Evolutionary conservation across 1,140 invertebrate species (phyloP), one percentile per base, ranked within the genome.

Genomic region (Epicauta chinensis): DNA sequence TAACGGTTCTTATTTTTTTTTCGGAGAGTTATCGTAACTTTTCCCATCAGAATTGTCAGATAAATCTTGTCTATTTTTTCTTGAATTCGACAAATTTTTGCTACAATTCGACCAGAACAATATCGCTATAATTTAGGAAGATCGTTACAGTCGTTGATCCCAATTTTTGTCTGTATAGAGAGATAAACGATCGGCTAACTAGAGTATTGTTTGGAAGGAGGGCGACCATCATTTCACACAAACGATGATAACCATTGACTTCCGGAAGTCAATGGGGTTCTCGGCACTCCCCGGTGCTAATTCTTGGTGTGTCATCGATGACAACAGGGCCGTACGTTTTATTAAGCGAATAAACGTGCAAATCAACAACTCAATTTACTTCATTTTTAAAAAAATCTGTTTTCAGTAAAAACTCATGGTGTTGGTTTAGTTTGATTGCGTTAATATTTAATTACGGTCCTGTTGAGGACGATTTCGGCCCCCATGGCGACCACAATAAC

Each of bases 181-280:
- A 54, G 46, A 54, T 54, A 49, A 54, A 54, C 52, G 52, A 49
- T 39, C 46, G 34, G 17, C 44, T 54, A 54, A 54, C 52, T 54
- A 54, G 52, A 54, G 52, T 45, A 54, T 54, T 54, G 52, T 54
- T 17, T 34, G 17, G 40, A 12, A 15, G 23, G 7, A 23, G 23
- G 23, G 23, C 23, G 7, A 23, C 23, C 23, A 23, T 23, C 23
- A 23, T 23, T 23, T 23, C 23, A 23, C 23, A 23, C 23, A 23
- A 23, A 23, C 23, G 23, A 23, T 23, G 23, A 23, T 23, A 46
- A 39, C 49, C 49, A 54, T 54, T 49, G 45, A 49, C 45, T 54
- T 54, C 52, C 52, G 52, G n/a, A 38, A 44, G 16, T n/a, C n/a
- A 14, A 43, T 47, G 51, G 43, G 35, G 43, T 11, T 16, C 29